These are phyloP conservation scores for Eulemur albifrons DNA, from an alignment of 2,797 vertebrate genomes.

Conservation along the genomic window DNA sequence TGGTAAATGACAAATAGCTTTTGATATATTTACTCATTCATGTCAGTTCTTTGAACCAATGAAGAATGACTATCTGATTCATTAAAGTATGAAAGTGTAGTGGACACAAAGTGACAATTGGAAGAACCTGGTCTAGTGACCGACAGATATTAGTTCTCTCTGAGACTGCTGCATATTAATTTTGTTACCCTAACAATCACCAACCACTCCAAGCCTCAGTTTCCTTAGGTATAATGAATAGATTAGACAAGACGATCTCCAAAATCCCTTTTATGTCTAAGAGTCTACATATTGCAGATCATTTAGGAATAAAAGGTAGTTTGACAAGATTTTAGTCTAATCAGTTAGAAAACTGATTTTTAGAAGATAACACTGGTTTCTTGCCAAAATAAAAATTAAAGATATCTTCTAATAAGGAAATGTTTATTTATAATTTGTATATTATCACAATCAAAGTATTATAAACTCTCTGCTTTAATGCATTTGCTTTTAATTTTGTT, in stretches of 20 bases:
- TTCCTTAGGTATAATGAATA: not conserved
- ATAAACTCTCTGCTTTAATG: not conserved
- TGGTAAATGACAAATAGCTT: not conserved
- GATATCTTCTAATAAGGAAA: not conserved
- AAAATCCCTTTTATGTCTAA: not conserved
- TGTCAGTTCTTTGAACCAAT: not conserved
- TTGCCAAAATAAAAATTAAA: not conserved
- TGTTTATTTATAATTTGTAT: not conserved
- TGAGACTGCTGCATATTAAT: not conserved
- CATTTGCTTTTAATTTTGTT: conserved; percentile 13
- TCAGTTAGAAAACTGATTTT: not conserved
- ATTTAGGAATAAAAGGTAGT: not conserved
- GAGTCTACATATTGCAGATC: not conserved
- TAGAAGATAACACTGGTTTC: not conserved
- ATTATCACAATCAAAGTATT: conserved; percentile 16
- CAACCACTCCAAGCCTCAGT: not conserved
- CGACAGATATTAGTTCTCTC: not conserved
- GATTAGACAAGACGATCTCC: not conserved
- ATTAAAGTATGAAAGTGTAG: not conserved
- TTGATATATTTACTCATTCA: not conserved
- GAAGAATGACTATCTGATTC: not conserved
- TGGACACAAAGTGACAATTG: not conserved
- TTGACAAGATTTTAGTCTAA: not conserved
- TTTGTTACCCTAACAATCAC: not conserved
- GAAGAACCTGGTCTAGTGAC: not conserved